A percentile compares a stretch with the other conserved stretches of the same genome.
phyloP scores from a whole-genome alignment of 2,888 invertebrate genomes.

The Drosophila helvetica region DNA sequence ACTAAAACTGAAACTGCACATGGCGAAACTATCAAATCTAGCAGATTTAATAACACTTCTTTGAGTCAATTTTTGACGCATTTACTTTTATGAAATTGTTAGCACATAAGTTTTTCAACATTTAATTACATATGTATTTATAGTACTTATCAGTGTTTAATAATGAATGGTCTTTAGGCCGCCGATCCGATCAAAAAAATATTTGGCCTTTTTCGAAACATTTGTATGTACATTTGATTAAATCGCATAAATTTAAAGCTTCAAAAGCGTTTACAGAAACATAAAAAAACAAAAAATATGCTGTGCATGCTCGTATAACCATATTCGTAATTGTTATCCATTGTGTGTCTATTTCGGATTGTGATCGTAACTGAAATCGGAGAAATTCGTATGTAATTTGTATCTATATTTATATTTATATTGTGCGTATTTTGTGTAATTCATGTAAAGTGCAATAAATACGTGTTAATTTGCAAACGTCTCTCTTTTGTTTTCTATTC shows the following conservation, averaged over 20 bases:
- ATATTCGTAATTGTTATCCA: slow-evolving; percentile 61
- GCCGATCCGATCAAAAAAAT: slow-evolving; percentile 58
- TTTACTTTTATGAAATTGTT: slow-evolving; percentile 74
- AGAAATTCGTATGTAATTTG: slow-evolving; percentile 49
- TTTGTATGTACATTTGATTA: slow-evolving; percentile 73
- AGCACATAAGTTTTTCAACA: slow-evolving; percentile 54
- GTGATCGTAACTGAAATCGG: slow-evolving; percentile 67
- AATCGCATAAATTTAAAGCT: slow-evolving; percentile 72
- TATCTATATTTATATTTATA: slow-evolving; percentile 64
- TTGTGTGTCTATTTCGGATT: slow-evolving; percentile 62
- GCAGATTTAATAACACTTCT: slow-evolving; percentile 29
- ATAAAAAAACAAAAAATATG: slow-evolving; percentile 35
- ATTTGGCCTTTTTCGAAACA: slow-evolving; percentile 72
- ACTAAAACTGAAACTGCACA: slow-evolving; percentile 45
- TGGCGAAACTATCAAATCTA: slow-evolving; percentile 57
- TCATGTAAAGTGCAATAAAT: slow-evolving; percentile 71
- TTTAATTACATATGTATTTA: slow-evolving; percentile 38
- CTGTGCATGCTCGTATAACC: slow-evolving; percentile 51
- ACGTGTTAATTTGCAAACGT: slow-evolving; percentile 58
- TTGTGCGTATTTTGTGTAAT: slow-evolving; percentile 67
- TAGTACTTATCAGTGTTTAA: slow-evolving; percentile 52
- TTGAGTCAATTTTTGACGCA: slow-evolving; percentile 83
- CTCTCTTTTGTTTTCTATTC: background rate
- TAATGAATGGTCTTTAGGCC: slow-evolving; percentile 37
- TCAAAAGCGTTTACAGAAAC: slow-evolving; percentile 66